Evolutionary conservation across 2,113 vertebrate genomes (phyloP), one percentile per base, ranked within the genome.

Genomic region (Oncorhynchus kisutch): DNA sequence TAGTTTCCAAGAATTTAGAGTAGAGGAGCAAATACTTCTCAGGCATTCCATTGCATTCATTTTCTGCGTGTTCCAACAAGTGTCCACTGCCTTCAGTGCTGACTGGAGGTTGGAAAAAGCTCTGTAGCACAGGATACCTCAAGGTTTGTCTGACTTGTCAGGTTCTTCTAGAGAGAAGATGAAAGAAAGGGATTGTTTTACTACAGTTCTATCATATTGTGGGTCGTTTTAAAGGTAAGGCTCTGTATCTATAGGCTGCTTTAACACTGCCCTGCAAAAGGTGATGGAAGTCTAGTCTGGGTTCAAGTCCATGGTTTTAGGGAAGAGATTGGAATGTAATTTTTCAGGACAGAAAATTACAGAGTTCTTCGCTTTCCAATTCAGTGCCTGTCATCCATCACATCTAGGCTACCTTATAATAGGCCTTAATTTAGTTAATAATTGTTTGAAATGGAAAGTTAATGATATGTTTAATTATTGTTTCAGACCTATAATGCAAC

Each of bases 61-160:
- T 82, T 78, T 77, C 68, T 64, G 70, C 89, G 57, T 91, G 89
- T 86, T 83, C 62, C 25, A 74, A 88, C 89, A 87, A 22, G 86
- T 81, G 72, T 11, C 27, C 12, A 5, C 20, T 45, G 73, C 51
- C 72, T 75, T 81, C 45, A 59, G 74, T 24, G 18, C 70, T 1
- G 48, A 4, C 67, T 77, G 72, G 72, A 71, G 65, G 71, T 79
- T 1, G 60, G 0, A 45, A 59, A 68, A 85, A 81, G 70, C 80
- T 86, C 83, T 73, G 12, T 22, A 71, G 70, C 20, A 70, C 48
- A 67, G 16, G 67, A 69, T 45, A 54, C 20, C n/a, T 22, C n/a
- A 62, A n/a, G 59, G 8, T 24, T 62, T 62, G 2, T 22, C n/a
- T 22, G 59, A 22, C 0, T 62, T 62, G 59, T 22, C 49, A 54